These are phyloP conservation scores for Chloropsis hardwickii DNA, from an alignment of 2,113 vertebrate genomes.

Conservation along the genomic window DNA sequence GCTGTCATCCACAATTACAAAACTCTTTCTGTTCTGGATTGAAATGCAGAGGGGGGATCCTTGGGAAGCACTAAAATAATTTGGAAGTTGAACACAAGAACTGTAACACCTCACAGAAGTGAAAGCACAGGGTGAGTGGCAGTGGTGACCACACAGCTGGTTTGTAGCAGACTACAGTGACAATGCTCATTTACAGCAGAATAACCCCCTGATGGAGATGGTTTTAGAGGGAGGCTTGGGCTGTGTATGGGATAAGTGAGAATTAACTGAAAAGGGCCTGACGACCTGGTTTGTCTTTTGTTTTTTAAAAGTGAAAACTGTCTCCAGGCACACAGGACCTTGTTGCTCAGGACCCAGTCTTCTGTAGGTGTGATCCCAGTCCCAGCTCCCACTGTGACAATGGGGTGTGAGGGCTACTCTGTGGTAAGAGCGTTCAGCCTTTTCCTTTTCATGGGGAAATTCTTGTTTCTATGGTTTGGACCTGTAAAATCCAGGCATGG, in stretches of 20 bases:
- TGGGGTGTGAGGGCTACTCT: neutral
- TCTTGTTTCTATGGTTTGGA: neutral
- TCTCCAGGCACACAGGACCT: neutral
- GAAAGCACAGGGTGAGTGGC: neutral
- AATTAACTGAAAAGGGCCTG: neutral
- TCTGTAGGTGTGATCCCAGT: neutral
- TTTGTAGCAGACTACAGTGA: neutral
- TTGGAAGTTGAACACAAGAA: neutral
- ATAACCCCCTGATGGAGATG: accelerated
- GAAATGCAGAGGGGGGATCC: accelerated
- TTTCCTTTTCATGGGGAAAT: neutral
- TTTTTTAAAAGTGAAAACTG: neutral
- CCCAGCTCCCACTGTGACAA: neutral
- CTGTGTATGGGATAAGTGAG: neutral
- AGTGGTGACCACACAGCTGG: neutral
- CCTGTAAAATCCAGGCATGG: neutral
- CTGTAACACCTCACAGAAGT: neutral
- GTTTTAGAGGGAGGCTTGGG: neutral
- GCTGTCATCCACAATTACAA: neutral
- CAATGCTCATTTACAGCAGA: neutral
- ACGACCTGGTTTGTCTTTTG: neutral
- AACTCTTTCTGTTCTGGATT: neutral
- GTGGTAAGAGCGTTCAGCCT: neutral
- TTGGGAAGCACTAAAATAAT: neutral
- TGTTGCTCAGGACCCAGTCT: accelerated